Conservation (phyloP, 2,888 invertebrate species). For the Colletes collaris region DNA sequence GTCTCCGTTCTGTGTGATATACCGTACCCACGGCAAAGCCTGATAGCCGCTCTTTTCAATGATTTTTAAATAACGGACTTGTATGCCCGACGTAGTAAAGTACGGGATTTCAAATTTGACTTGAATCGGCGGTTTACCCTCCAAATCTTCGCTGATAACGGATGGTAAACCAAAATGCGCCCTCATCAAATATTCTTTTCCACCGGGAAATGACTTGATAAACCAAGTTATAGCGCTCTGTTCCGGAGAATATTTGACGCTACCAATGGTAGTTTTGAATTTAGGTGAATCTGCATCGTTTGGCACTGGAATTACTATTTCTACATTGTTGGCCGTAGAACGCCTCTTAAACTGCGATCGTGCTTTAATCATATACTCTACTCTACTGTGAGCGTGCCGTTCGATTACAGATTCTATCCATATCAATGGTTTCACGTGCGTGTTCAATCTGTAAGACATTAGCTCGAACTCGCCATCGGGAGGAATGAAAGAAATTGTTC, state of each 20-base stretch:
- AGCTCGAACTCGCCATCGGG: constrained; percentile 99
- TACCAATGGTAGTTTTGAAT: constrained; percentile 98
- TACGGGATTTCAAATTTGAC: constrained; percentile 99
- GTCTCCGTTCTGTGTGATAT: constrained; percentile 99
- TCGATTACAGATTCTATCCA: constrained; percentile 99
- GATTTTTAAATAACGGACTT: constrained; percentile 97
- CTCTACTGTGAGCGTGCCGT: constrained; percentile 97
- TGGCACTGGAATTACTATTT: constrained; percentile 97
- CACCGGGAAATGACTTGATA: constrained; percentile 98
- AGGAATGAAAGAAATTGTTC: constrained; percentile 99
- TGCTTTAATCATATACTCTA: constrained; percentile 99
- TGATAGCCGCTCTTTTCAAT: constrained; percentile 99
- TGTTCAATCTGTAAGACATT: constrained; percentile 98
- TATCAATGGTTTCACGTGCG: constrained; percentile 98
- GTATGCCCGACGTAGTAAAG: constrained; percentile 99
- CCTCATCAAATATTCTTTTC: constrained; percentile 98
- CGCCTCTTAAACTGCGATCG: constrained; percentile 99
- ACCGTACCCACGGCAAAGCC: constrained; percentile 99
- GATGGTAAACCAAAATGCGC: constrained; percentile 99
- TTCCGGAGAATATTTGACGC: constrained; percentile 98
- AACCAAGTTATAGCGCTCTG: constrained; percentile 99
- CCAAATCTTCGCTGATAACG: constrained; percentile 96
- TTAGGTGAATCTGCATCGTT: constrained; percentile 99
- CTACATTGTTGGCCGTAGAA: constrained; percentile 99
- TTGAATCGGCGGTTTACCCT: constrained; percentile 98